Evolutionary conservation across 2,797 vertebrate genomes (phyloP), one percentile per base, ranked within the genome.

Genomic region (Gobionotothen gibberifrons): DNA sequence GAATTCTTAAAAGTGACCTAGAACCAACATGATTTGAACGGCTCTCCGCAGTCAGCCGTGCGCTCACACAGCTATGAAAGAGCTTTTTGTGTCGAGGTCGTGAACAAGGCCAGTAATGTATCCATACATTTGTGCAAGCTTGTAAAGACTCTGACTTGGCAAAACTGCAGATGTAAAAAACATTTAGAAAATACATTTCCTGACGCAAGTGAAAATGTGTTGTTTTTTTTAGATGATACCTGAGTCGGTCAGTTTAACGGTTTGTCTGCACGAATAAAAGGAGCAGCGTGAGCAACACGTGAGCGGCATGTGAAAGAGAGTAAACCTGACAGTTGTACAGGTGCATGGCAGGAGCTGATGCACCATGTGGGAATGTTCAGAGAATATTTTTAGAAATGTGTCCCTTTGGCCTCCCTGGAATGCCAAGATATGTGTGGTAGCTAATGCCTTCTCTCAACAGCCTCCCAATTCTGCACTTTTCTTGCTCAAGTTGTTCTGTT

Each of bases 341-440:
- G 89, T 93, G 85, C 88, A 70, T 56, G 57, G 71, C 76, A 72
- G 64, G 47, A 71, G 61, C 75, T 82, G 82, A 84, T 84, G 77
- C 80, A 65, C 79, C 87, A 85, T 89, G 85, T 87, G 84, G 85
- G 85, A 94, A 92, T 87, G 82, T 85, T 90, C 69, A 70, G 76
- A 43, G 82, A 85, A 88, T 93, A 94, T 93, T 94, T 93, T 92
- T 93, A 89, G 91, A 91, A 72, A 77, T 67, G 63, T 78, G 73
- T 83, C 80, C 82, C 55, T 66, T 56, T 86, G 89, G 88, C 87
- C 86, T 82, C 70, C 81, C 56, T 77, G 87, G 91, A 94, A 93
- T 90, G 87, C 82, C 60, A 59, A 80, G 82, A 90, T 90, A 90
- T 92, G 78, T 81, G 79, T 66, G 63, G 76, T 81, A 85, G 86